A percentile compares a stretch with the other conserved stretches of the same genome.
These are phyloP conservation scores for Glareola pratincola DNA, from an alignment of 2,113 vertebrate species.

Conservation along the genomic window DNA sequence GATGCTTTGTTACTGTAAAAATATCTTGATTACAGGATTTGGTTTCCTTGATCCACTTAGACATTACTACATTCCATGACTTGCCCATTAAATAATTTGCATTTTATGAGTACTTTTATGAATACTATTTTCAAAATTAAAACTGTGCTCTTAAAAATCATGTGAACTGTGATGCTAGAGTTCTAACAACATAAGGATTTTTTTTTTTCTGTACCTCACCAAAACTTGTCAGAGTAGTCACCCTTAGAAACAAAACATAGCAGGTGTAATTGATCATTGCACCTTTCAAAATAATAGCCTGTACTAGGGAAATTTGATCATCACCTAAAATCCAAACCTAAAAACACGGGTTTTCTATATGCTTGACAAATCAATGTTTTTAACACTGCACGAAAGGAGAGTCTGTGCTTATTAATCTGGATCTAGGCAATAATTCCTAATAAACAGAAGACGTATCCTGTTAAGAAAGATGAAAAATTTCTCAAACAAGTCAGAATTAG, in stretches of 20 bases:
- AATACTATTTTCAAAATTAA: background rate
- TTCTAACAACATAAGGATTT: background rate
- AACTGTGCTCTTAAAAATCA: background rate
- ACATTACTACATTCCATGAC: background rate
- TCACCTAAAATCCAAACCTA: background rate
- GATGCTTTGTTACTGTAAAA: background rate
- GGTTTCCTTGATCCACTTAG: background rate
- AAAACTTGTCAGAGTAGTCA: background rate
- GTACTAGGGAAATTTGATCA: background rate
- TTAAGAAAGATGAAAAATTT: background rate
- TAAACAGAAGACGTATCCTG: background rate
- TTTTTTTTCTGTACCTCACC: background rate
- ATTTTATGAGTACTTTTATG: background rate
- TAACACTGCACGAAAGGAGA: background rate
- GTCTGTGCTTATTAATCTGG: background rate
- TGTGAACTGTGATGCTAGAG: background rate
- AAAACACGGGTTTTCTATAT: background rate
- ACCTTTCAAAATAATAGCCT: background rate
- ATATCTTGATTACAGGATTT: background rate
- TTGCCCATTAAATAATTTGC: background rate
- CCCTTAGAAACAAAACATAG: background rate
- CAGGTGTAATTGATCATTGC: background rate
- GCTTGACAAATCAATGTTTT: background rate
- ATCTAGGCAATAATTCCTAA: background rate
- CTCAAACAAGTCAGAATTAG: background rate